These are phyloP conservation scores for Neodiprion pinetum DNA, from an alignment of 1,140 invertebrate genomes.

Conservation along the genomic window DNA sequence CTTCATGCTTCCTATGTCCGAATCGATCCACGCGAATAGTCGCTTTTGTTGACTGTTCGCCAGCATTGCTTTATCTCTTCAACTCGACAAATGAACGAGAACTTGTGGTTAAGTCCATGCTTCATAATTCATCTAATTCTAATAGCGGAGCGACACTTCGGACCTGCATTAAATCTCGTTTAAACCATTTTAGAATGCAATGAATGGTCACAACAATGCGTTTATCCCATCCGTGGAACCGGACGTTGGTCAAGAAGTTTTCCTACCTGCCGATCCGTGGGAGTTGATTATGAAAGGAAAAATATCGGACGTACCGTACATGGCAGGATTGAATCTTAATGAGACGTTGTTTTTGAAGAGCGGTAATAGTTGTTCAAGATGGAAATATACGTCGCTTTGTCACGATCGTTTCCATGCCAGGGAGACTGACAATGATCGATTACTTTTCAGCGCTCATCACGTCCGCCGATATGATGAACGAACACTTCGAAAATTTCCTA, in stretches of 20 bases:
- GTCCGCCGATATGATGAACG: slow-evolving; percentile 53
- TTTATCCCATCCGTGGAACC: slow-evolving; percentile 74
- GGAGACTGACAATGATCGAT: slow-evolving; percentile 50
- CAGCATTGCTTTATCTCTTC: background rate
- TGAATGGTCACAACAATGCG: slow-evolving; percentile 46
- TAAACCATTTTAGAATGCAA: slow-evolving; percentile 35
- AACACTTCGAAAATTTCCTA: slow-evolving; percentile 65
- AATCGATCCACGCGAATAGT: background rate
- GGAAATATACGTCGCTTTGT: slow-evolving; percentile 28
- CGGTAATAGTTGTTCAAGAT: background rate
- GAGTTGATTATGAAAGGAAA: slow-evolving; percentile 59
- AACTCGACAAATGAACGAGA: background rate
- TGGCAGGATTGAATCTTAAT: slow-evolving; percentile 68
- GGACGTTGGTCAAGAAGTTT: slow-evolving; percentile 64
- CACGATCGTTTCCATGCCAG: slow-evolving; percentile 62
- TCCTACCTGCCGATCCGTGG: slow-evolving; percentile 67
- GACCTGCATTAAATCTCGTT: slow-evolving; percentile 15
- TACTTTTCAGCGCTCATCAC: slow-evolving; percentile 37
- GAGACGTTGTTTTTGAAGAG: slow-evolving; percentile 58
- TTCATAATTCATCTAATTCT: too few relatives aligned
- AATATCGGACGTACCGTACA: slow-evolving; percentile 66
- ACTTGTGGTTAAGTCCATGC: too few relatives aligned
- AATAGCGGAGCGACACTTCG: background rate
- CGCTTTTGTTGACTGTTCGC: background rate
- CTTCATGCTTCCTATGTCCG: too few relatives aligned